These are phyloP conservation scores for Cebidichthys violaceus DNA, from an alignment of 2,113 vertebrate genomes.

Conservation along the genomic window DNA sequence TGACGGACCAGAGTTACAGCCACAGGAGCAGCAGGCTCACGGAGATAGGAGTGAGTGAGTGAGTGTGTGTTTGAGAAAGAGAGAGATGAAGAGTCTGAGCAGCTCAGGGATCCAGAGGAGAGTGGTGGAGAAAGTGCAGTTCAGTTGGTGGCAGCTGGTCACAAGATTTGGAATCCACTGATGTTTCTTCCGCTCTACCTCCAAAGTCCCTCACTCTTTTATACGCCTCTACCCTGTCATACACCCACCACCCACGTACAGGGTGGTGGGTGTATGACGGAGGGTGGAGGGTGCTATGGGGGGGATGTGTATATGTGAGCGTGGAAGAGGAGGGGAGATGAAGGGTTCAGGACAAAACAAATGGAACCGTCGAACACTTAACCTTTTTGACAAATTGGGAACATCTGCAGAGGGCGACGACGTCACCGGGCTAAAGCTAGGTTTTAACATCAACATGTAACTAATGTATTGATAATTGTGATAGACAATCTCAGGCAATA, in stretches of 20 bases:
- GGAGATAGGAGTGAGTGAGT: slow-evolving; percentile 22
- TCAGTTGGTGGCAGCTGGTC: slow-evolving; percentile 60
- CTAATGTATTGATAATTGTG: slow-evolving; percentile 22
- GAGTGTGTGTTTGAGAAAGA: slow-evolving; percentile 23
- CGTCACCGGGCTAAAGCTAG: slow-evolving; percentile 61
- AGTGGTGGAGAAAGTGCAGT: slow-evolving; percentile 44
- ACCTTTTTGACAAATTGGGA: slow-evolving; percentile 71
- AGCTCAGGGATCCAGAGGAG: slow-evolving; percentile 58
- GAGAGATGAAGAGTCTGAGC: slow-evolving; percentile 35
- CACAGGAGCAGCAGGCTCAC: slow-evolving; percentile 55
- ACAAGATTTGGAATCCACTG: slow-evolving; percentile 65
- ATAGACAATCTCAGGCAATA: slow-evolving; percentile 18
- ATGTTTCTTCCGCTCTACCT: slow-evolving; percentile 78
- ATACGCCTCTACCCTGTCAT: slow-evolving; percentile 68
- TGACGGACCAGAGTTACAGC: slow-evolving; percentile 53
- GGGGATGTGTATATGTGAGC: slow-evolving; percentile 35
- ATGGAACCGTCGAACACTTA: slow-evolving; percentile 73
- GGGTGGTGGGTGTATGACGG: slow-evolving; percentile 77
- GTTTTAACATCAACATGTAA: slow-evolving; percentile 51
- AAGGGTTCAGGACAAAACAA: slow-evolving; percentile 78
- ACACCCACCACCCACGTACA: slow-evolving; percentile 79
- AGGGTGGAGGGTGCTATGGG: slow-evolving; percentile 49
- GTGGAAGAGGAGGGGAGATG: slow-evolving; percentile 54
- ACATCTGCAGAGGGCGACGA: slow-evolving; percentile 54
- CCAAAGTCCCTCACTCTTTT: slow-evolving; percentile 82